phyloP scores from a whole-genome alignment of 2,113 vertebrate species.

The Clarias macrocephalus region DNA sequence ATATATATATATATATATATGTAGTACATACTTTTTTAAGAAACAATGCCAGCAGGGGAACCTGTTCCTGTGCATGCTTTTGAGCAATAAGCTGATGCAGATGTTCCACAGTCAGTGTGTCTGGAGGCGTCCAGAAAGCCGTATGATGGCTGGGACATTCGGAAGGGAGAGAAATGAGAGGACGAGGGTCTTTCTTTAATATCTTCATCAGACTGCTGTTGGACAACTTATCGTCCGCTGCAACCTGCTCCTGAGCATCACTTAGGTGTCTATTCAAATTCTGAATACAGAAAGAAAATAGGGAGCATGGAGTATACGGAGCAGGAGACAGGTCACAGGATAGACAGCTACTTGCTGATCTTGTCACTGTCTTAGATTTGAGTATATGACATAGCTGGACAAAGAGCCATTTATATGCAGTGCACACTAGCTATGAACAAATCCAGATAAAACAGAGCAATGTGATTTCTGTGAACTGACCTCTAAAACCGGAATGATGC shows the following conservation, averaged over 20 bases:
- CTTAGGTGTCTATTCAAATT: constrained; percentile 50
- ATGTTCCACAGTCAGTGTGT: constrained; percentile 66
- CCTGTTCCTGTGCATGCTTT: background rate
- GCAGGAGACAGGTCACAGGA: background rate
- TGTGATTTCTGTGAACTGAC: constrained; percentile 46
- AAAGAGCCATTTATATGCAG: background rate
- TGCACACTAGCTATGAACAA: background rate
- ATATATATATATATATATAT: too few species aligned
- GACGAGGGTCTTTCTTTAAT: constrained; percentile 58
- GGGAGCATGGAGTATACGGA: background rate
- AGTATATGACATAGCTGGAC: background rate
- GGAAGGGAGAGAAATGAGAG: constrained; percentile 56
- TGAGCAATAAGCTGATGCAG: constrained; percentile 67
- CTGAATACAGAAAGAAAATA: constrained; percentile 47
- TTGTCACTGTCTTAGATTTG: background rate
- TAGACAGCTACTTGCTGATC: background rate
- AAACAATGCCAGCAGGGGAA: constrained; percentile 64
- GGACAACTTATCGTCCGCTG: constrained; percentile 54
- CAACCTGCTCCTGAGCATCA: constrained; percentile 61
- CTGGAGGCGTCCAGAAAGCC: constrained; percentile 67
- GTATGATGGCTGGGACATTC: constrained; percentile 65
- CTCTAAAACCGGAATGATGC: constrained; percentile 63
- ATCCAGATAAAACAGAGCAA: background rate
- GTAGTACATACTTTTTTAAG: constrained; percentile 63
- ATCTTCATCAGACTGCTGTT: constrained; percentile 63